Conservation (phyloP, 2,113 vertebrate species). For the Melanerpes formicivorus region DNA sequence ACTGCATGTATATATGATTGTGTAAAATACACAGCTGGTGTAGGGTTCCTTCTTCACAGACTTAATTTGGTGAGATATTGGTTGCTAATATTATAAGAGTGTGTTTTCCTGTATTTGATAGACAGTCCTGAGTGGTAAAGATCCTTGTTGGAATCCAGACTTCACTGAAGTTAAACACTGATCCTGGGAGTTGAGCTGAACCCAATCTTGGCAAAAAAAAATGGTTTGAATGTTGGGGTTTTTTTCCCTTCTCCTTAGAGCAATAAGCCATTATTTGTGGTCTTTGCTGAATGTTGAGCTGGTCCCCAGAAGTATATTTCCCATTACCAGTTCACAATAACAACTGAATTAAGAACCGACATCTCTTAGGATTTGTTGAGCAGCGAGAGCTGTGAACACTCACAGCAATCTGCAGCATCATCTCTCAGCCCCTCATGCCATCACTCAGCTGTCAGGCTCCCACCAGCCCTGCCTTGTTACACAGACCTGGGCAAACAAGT, state of each 20-base stretch:
- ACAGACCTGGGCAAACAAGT: accelerated
- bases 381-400: background rate
- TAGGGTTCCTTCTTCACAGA: background rate
- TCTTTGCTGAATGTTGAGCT: background rate
- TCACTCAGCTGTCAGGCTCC: background rate
- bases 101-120: background rate
- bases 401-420: background rate
- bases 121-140: background rate
- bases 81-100: background rate
- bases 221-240: background rate
- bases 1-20: background rate
- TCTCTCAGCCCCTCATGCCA: background rate
- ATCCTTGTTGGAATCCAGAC: background rate
- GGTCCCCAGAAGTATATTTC: background rate
- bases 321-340: background rate
- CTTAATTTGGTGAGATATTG: background rate
- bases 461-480: too few relatives aligned
- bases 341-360: background rate
- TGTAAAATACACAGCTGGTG: background rate
- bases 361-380: background rate
- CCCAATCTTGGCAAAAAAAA: background rate
- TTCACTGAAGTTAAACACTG: background rate
- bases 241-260: background rate
- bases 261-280: background rate
- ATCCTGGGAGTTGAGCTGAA: background rate